Evolutionary conservation across 2,797 vertebrate species (phyloP).

Genomic region (Phoeniculus purpureus): DNA sequence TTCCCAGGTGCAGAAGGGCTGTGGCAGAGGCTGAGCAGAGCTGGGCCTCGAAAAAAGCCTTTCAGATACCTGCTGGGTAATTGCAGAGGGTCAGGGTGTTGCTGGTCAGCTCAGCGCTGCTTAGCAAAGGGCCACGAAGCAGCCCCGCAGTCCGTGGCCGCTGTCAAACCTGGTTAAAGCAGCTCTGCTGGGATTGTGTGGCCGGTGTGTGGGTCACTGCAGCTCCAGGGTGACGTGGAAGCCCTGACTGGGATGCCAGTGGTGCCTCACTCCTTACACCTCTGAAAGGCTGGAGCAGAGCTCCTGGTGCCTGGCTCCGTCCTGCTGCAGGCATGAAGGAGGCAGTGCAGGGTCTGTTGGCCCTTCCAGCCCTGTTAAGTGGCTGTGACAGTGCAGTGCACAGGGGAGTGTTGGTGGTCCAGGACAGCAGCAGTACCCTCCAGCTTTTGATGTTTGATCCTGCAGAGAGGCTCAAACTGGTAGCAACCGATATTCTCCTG

Average conservation of each 20-base stretch:
- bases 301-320: neutral
- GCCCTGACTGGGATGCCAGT: neutral
- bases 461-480: neutral
- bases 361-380: neutral
- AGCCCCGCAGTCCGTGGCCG: neutral
- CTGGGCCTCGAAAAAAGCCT: neutral
- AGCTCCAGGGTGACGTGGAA: neutral
- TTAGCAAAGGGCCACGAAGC: neutral
- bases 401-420: neutral
- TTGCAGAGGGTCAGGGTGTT: neutral
- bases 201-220: neutral
- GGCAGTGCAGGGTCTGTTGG: neutral
- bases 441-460: neutral
- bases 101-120: neutral
- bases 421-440: neutral
- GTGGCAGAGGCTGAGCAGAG: neutral
- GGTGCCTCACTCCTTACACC: rapidly evolving
- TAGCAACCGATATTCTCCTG: neutral
- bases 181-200: neutral
- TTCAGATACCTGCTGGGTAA: neutral
- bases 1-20: neutral
- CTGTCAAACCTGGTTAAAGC: neutral
- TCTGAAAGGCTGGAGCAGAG: rapidly evolving
- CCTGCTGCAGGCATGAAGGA: neutral
- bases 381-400: neutral